These are phyloP conservation scores for Zalophus californianus DNA, from an alignment of 2,797 vertebrate species.

Conservation along the genomic window DNA sequence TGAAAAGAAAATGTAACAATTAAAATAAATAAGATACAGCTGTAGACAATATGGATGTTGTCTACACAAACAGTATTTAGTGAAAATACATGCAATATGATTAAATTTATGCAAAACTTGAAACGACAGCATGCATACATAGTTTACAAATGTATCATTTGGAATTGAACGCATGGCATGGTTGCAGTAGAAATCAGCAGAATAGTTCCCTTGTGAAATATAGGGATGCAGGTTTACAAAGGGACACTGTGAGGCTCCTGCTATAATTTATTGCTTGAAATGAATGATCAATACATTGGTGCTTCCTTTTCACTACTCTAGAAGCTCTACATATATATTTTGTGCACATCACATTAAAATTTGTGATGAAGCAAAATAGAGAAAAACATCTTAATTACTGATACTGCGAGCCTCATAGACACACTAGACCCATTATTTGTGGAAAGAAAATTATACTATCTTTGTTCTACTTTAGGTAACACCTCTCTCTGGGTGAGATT, in stretches of 20 bases:
- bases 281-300: neutral
- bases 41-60: neutral
- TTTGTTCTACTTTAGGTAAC: neutral
- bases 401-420: neutral
- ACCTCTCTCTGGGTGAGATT: neutral
- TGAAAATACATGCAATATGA: neutral
- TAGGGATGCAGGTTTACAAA: neutral
- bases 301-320: neutral
- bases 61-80: neutral
- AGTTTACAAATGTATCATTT: neutral
- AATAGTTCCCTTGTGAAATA: neutral
- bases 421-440: neutral
- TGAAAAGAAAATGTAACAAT: neutral
- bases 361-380: neutral
- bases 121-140: neutral
- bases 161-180: neutral
- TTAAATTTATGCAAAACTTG: neutral
- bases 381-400: neutral
- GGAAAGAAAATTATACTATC: neutral
- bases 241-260: rapidly evolving
- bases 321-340: neutral
- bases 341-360: neutral
- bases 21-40: neutral
- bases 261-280: neutral
- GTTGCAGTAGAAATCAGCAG: neutral